Evolutionary conservation across 2,888 invertebrate species (phyloP).

Genomic region (Sepiola atlantica): DNA sequence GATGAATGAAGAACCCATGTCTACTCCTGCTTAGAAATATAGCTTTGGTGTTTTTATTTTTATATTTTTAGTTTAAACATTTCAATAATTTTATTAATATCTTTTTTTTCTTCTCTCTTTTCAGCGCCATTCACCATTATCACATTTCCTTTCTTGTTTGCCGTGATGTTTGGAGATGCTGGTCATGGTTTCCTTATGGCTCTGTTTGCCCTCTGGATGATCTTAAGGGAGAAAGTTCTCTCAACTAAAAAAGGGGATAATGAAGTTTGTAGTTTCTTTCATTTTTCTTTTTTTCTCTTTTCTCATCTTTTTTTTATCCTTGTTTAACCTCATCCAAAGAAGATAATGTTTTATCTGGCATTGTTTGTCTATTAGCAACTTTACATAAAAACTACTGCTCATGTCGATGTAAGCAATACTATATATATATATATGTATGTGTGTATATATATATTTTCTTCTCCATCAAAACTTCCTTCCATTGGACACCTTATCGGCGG

Average conservation of each 20-base stretch:
- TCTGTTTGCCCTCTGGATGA: constrained; percentile 94
- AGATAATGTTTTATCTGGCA: no score
- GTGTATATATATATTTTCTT: no score
- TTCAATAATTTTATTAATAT: background rate
- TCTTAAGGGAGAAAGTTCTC: constrained; percentile 92
- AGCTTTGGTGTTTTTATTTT: no score
- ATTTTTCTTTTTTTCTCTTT: background rate
- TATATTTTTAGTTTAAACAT: no score
- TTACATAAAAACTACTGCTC: no score
- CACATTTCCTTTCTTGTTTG: constrained; percentile 97
- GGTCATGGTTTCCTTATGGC: constrained; percentile 96
- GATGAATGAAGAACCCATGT: background rate
- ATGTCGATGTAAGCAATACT: no score
- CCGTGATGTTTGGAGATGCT: constrained; percentile 98
- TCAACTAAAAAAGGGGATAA: constrained; percentile 89
- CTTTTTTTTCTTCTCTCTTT: constrained; percentile 52
- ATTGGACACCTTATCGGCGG: no score
- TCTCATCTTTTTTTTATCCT: background rate
- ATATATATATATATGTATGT: no score
- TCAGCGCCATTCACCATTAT: constrained; percentile 96
- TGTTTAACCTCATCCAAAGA: no score
- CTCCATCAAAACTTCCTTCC: no score
- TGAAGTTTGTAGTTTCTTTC: constrained; percentile 79
- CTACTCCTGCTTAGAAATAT: no score
- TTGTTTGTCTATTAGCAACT: no score